These are phyloP conservation scores for Sminthurides bifidus DNA, from an alignment of 1,140 invertebrate genomes.

Conservation along the genomic window DNA sequence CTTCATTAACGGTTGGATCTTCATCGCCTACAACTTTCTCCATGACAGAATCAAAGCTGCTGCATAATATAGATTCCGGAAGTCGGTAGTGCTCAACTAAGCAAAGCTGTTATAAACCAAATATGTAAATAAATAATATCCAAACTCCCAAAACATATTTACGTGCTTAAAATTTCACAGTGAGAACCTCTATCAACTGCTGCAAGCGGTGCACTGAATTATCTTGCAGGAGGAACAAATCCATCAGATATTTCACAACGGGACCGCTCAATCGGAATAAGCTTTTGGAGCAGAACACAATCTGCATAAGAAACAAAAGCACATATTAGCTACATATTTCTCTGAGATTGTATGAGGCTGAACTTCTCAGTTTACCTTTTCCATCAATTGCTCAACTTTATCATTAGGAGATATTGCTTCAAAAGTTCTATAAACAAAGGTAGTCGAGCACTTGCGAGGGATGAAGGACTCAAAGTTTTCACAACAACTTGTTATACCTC, in stretches of 20 bases:
- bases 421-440: conserved; percentile 15
- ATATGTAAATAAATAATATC: not conserved
- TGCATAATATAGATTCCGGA: conserved; percentile 16
- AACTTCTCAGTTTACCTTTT: not conserved
- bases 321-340: not conserved
- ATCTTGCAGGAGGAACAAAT: conserved; percentile 6
- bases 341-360: not conserved
- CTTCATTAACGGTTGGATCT: too few relatives aligned
- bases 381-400: conserved; percentile 12
- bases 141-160: not conserved
- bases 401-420: not conserved
- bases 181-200: conserved; percentile 7
- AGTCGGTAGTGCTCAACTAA: conserved; percentile 15
- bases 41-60: too few relatives aligned
- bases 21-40: too few relatives aligned
- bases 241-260: conserved; percentile 10
- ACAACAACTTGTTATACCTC: conserved; percentile 13
- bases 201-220: conserved; percentile 11
- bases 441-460: conserved; percentile 13
- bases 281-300: conserved; percentile 2
- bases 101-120: conserved; percentile 13
- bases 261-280: conserved; percentile 14
- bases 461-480: conserved; percentile 12
- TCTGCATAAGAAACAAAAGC: conserved; percentile 1
- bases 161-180: not conserved